Base-by-base conservation (phyloP, 2,888 invertebrate genomes). In the Nomada hirtipes region DNA sequence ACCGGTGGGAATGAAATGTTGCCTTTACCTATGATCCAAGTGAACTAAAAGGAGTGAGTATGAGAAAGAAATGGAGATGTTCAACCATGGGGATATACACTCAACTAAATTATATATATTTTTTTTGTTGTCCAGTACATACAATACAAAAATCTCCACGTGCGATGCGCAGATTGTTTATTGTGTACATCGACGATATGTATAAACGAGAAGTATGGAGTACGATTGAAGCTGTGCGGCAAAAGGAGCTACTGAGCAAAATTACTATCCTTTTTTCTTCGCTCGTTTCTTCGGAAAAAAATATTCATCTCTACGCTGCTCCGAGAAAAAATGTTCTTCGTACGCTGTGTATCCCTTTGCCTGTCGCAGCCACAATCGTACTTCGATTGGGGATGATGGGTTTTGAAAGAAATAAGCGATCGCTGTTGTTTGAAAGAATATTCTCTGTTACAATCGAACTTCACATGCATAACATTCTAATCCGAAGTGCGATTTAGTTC, bases 51-150 rank as follows among this genome's bases (percentile, higher is more conserved):
- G 36, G 9, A 18, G 2, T 18, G 3, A 60, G 60, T 18, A 36
- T n/a, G n/a, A 4, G 15, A 15, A 18, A 26, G 26, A 23, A 13
- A 13, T 57, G 23, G 26, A 23, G 26, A 23, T 13, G 13, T 57
- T 26, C 44, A 47, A 9, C 18, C 15, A 42, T 23, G 4, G 29
- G 36, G 18, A 26, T 36, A 13, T 68, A 52, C 55, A 68, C 67
- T 61, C 68, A 80, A 60, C 50, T 65, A 67, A 73, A 80, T 72
- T 57, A 57, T 26, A 69, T 76, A 76, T 82, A n/a, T 55, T 71
- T 11, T 70, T 55, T 59, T 64, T 73, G 72, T 65, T 53, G 59
- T 64, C 59, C 69, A 60, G 76, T 82, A 65, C 76, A 55, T 82
- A 76, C 68, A 60, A 65, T 72, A 76, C 26, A 76, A 68, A 80